Conservation (phyloP, 2,797 vertebrate species). For the Chloroceryle inda region DNA sequence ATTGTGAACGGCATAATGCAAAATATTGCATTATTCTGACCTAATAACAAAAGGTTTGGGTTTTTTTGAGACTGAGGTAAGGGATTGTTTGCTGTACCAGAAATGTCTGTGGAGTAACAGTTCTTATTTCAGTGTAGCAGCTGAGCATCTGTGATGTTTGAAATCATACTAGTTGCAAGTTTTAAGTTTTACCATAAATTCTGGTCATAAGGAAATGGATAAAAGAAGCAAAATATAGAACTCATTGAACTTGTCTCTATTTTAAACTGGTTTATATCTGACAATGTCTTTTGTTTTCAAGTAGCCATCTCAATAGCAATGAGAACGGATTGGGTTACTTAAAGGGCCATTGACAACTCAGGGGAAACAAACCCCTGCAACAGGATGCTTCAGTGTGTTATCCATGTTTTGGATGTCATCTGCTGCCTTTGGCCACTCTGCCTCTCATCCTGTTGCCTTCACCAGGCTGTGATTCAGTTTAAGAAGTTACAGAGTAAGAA, state of each 20-base stretch:
- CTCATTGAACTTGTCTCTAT: constrained; percentile 71
- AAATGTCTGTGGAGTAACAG: background rate
- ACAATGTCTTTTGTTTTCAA: constrained; percentile 74
- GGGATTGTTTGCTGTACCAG: background rate
- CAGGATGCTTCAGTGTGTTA: background rate
- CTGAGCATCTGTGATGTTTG: constrained; percentile 3
- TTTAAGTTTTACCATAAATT: constrained; percentile 69
- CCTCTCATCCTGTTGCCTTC: background rate
- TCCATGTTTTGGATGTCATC: background rate
- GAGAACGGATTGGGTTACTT: constrained; percentile 71
- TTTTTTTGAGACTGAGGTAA: background rate
- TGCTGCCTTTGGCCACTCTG: background rate
- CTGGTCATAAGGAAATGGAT: constrained; percentile 73
- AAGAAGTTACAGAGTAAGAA: background rate
- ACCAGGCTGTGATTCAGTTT: background rate
- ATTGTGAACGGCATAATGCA: background rate
- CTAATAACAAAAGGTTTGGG: background rate
- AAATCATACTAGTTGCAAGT: background rate
- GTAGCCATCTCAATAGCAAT: constrained; percentile 21
- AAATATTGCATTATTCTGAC: background rate
- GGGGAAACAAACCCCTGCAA: background rate
- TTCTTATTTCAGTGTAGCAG: constrained; percentile 46
- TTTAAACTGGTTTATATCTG: constrained; percentile 64
- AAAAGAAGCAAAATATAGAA: constrained; percentile 74
- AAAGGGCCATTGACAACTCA: constrained; percentile 41